These are phyloP conservation scores for Petrocephalus sullivani DNA, from an alignment of 2,797 vertebrate species.

Conservation along the genomic window DNA sequence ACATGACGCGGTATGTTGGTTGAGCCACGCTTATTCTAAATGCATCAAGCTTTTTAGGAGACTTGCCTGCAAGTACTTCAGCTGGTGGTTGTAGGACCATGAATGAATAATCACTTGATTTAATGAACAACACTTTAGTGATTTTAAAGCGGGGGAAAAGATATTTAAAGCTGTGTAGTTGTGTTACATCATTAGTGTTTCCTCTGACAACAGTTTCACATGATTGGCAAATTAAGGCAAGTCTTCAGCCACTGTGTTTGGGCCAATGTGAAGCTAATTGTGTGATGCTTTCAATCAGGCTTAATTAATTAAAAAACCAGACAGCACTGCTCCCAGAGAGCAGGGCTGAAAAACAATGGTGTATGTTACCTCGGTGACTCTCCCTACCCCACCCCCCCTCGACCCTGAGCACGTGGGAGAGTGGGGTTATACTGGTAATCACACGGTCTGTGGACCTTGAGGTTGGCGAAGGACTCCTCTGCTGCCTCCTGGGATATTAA, in stretches of 20 bases:
- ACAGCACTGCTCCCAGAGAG: not conserved
- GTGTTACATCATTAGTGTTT: not conserved
- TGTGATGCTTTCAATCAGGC: not conserved
- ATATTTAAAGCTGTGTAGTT: not conserved
- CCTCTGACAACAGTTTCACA: not conserved
- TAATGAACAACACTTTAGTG: not conserved
- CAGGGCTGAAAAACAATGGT: not conserved
- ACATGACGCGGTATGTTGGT: not conserved
- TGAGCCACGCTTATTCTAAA: not conserved
- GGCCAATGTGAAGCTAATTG: not conserved
- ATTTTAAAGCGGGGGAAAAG: not conserved
- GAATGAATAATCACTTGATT: not conserved
- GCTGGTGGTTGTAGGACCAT: not conserved
- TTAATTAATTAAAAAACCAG: not conserved
- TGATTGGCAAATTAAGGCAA: not conserved
- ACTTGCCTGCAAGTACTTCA: not conserved
- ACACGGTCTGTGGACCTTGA: not conserved
- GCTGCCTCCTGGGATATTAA: too few species aligned
- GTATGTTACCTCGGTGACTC: not conserved
- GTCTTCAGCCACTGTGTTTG: not conserved
- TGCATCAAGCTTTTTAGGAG: not conserved
- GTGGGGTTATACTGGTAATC: not conserved
- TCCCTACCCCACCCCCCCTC: not conserved
- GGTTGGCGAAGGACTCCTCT: too few species aligned
- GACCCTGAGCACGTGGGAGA: not conserved